These are phyloP conservation scores for Peromyscus nudipes DNA, from an alignment of 2,797 vertebrate species.

Conservation along the genomic window DNA sequence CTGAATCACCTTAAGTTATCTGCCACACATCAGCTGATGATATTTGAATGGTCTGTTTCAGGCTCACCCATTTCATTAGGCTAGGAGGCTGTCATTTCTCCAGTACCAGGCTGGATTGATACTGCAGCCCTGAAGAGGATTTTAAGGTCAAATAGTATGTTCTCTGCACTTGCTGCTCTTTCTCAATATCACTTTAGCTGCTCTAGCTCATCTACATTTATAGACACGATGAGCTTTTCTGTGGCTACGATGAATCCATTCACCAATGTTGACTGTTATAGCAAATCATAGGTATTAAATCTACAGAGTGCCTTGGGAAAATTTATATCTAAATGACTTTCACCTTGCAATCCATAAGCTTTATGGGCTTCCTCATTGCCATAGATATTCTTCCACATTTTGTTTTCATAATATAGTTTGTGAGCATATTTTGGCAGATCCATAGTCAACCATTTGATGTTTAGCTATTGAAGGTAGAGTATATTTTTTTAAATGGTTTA, in stretches of 20 bases:
- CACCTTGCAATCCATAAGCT: not conserved
- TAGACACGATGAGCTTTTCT: not conserved
- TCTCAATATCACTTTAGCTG: not conserved
- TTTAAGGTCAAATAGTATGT: not conserved
- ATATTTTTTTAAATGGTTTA: not conserved
- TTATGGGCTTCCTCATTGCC: not conserved
- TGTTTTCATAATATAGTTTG: not conserved
- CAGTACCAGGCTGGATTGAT: too few relatives aligned
- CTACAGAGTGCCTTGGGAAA: not conserved
- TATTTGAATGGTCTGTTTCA: not conserved
- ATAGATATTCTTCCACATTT: not conserved
- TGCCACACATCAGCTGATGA: not conserved
- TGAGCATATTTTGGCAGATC: not conserved
- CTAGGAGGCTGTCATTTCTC: not conserved
- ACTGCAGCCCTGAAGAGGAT: too few relatives aligned
- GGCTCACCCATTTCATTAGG: not conserved
- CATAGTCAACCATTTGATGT: not conserved
- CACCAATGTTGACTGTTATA: not conserved
- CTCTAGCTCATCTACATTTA: not conserved
- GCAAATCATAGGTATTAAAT: not conserved
- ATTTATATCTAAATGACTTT: not conserved
- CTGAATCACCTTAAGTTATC: not conserved
- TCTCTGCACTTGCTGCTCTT: not conserved
- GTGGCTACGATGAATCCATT: not conserved
- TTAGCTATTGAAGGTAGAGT: not conserved